phyloP scores from a whole-genome alignment of 2,797 vertebrate species.

The Pangasius macronema region DNA sequence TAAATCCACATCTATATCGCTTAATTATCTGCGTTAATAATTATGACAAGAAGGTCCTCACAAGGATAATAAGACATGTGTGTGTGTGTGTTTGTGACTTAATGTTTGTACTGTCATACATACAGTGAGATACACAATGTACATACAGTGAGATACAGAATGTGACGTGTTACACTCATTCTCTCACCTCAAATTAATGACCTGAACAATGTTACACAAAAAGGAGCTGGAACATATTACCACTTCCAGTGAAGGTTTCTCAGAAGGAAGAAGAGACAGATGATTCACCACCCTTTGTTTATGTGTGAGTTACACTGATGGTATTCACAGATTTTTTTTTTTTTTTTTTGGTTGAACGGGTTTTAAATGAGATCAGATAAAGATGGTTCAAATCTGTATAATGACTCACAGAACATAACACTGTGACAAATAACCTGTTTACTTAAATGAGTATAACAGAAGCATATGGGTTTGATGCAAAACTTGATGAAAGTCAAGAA shows the following conservation, averaged over 20 bases:
- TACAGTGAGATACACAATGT: background rate
- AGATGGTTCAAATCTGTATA: slow-evolving; percentile 20
- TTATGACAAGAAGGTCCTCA: no score
- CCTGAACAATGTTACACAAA: background rate
- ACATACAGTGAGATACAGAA: background rate
- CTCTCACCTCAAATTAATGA: background rate
- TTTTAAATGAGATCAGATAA: slow-evolving; percentile 24
- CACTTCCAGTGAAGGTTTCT: slow-evolving; percentile 17
- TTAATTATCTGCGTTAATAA: no score
- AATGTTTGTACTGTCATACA: no score
- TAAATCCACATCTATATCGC: no score
- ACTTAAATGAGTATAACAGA: slow-evolving; percentile 7
- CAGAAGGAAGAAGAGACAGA: slow-evolving; percentile 15
- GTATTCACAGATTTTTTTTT: slow-evolving; percentile 21
- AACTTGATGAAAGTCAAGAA: slow-evolving; percentile 10
- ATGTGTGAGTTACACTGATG: slow-evolving; percentile 30
- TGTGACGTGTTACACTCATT: background rate
- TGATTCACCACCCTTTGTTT: slow-evolving; percentile 35
- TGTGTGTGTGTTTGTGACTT: background rate
- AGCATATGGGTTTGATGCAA: slow-evolving; percentile 25
- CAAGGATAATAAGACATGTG: background rate
- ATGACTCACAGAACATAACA: slow-evolving; percentile 25
- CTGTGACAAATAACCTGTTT: slow-evolving; percentile 36
- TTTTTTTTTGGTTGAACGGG: background rate
- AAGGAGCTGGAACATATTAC: background rate